A percentile compares a stretch with the other conserved stretches of the same genome.
These are phyloP conservation scores for Latrodectus hesperus DNA, from an alignment of 2,888 invertebrate genomes.

Conservation along the genomic window DNA sequence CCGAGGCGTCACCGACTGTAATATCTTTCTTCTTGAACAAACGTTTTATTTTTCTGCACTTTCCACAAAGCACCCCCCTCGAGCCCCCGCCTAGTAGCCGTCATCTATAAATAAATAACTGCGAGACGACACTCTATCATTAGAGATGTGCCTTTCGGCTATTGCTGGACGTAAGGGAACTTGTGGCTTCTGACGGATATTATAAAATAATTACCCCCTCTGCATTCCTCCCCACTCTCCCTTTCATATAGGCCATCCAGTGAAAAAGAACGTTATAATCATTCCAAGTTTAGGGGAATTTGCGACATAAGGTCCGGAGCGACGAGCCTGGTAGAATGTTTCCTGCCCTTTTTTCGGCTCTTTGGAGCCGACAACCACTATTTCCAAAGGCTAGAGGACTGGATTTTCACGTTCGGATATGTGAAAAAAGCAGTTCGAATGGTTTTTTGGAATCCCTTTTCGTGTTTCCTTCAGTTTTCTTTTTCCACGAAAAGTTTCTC, in stretches of 20 bases:
- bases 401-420: not conserved
- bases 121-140: slow-evolving; percentile 47
- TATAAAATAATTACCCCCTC: slow-evolving; percentile 59
- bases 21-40: not conserved
- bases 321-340: not conserved
- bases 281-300: not conserved
- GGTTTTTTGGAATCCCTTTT: not conserved
- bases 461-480: not conserved
- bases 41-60: not conserved
- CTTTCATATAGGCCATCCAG: not conserved
- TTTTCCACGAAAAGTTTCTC: not conserved
- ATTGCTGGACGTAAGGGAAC: not conserved
- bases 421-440: not conserved
- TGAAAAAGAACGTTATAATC: slow-evolving; percentile 45
- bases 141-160: slow-evolving; percentile 28
- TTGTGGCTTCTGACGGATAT: slow-evolving; percentile 28
- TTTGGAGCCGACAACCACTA: not conserved
- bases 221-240: not conserved
- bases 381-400: not conserved
- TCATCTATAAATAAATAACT: slow-evolving; percentile 62
- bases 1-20: not conserved
- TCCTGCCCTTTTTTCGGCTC: not conserved
- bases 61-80: not conserved
- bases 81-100: slow-evolving; percentile 40
- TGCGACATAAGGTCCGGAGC: not conserved